phyloP scores from a whole-genome alignment of 2,113 vertebrate species.

The Phaethornis superciliosus region DNA sequence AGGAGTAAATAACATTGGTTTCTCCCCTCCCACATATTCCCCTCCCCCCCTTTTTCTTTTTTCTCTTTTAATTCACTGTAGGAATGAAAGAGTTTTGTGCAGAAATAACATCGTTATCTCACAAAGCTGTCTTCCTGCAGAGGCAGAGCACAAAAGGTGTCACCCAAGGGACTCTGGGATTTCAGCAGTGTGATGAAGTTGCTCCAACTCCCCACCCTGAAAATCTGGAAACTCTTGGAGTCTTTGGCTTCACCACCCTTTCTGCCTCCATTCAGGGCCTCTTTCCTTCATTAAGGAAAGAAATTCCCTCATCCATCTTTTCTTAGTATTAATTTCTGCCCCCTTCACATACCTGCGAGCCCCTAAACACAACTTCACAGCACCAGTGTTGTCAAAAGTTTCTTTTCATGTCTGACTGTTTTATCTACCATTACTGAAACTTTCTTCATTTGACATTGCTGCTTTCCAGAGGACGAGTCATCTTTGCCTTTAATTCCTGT shows the following conservation, averaged over 20 bases:
- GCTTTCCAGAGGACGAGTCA: not conserved
- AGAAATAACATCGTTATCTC: conserved; percentile 70
- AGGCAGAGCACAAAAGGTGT: conserved; percentile 12
- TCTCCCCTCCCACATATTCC: not conserved
- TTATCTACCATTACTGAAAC: conserved; percentile 4
- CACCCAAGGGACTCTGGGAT: conserved; percentile 3
- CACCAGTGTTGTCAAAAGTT: not conserved
- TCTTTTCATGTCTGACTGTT: not conserved
- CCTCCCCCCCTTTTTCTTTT: not conserved
- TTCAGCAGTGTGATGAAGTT: not conserved
- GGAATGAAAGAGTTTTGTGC: conserved; percentile 42
- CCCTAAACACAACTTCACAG: conserved; percentile 24
- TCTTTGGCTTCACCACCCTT: not conserved
- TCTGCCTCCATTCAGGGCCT: not conserved
- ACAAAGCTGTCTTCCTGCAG: not conserved
- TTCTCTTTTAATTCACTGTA: conserved; percentile 42
- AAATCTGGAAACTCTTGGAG: not conserved
- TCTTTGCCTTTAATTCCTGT: conserved; percentile 11
- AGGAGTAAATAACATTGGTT: conserved; percentile 67
- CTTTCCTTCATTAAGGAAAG: not conserved
- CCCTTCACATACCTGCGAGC: not conserved
- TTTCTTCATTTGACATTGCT: not conserved
- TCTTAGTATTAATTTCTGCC: not conserved
- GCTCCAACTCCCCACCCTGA: not conserved
- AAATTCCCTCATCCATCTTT: not conserved